Evolutionary conservation across 2,797 vertebrate genomes (phyloP).

Genomic region (Cottoperca gobio): DNA sequence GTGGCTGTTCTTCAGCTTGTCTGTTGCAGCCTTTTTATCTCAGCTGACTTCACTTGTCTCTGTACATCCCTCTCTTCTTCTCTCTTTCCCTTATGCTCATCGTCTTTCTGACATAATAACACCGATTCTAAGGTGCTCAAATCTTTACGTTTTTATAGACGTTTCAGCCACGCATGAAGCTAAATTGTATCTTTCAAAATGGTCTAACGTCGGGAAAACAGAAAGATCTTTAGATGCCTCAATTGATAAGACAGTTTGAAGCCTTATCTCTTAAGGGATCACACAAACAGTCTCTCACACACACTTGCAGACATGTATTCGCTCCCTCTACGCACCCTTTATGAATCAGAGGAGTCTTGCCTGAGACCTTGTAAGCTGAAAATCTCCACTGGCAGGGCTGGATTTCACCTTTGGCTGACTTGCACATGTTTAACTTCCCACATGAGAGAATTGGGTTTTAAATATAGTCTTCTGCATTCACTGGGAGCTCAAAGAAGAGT

Average conservation of each 20-base stretch:
- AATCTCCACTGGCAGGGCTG: slow-evolving; percentile 74
- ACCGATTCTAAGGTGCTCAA: background rate
- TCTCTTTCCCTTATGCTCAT: background rate
- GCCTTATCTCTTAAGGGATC: slow-evolving; percentile 37
- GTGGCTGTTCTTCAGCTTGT: slow-evolving; percentile 1
- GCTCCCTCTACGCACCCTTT: slow-evolving; percentile 55
- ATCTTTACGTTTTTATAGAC: background rate
- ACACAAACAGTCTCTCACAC: slow-evolving; percentile 37
- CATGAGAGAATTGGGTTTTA: slow-evolving; percentile 63
- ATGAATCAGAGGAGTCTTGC: slow-evolving; percentile 69
- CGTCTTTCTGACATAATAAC: background rate
- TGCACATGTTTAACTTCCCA: slow-evolving; percentile 69
- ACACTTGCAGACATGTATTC: slow-evolving; percentile 26
- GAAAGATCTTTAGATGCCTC: slow-evolving; percentile 22
- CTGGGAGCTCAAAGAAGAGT: slow-evolving; percentile 30
- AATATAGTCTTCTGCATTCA: slow-evolving; percentile 49
- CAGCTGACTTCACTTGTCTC: background rate
- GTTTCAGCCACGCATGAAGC: background rate
- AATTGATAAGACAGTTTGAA: slow-evolving; percentile 44
- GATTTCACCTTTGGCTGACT: slow-evolving; percentile 82
- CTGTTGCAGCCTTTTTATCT: slow-evolving; percentile 3
- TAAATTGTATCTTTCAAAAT: slow-evolving; percentile 3
- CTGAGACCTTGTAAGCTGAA: slow-evolving; percentile 76
- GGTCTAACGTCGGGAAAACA: slow-evolving; percentile 35
- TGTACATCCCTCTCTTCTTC: background rate